Evolutionary conservation across 2,888 invertebrate species (phyloP), one percentile per base, ranked within the genome.

Genomic region (Orthosia incerta): DNA sequence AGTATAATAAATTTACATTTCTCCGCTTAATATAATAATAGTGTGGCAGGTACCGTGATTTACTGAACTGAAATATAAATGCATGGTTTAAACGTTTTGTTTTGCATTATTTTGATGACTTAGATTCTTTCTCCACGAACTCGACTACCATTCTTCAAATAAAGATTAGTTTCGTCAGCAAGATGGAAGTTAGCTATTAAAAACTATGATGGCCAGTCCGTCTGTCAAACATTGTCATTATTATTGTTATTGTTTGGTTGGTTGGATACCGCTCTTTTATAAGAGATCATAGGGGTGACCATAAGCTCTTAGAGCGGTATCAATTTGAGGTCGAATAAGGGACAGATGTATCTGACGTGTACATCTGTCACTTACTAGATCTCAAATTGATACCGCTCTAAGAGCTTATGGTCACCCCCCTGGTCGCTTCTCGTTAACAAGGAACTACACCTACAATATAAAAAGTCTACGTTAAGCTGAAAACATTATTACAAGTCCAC

Each of bases 1-100:
- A 68, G 64, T 51, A 68, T 79, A n/a, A n/a, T n/a, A 82, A 78
- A 76, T 26, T 61, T 45, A 48, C 55, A 56, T 79, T 76, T 56
- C 69, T 61, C 20, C 48, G 46, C 46, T 69, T 76, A 56, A 64
- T 76, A 61, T 9, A 76, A 61, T 9, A 76, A 64, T 76, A 60
- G 82, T 60, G 60, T 64, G 20, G 39, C 46, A 61, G 77, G 80
- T 75, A 65, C 46, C 51, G 12, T 81, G 51, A 69, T 51, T 76
- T 76, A 76, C 51, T 64, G 31, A 48, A 57, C 48, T 53, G 26
- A 78, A 76, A 68, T 65, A 26, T 56, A 23, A 62, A 76, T 50
- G 31, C 51, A 48, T 18, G 51, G 26, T 45, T 48, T 55, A 46
- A 62, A 48, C 12, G n/a, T 55, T 63, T 26, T n/a, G n/a, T n/a